Percentiles rank a stretch among this genome's conserved stretches.
These are phyloP conservation scores for Helleia helle DNA, from an alignment of 2,888 invertebrate genomes.

Conservation along the genomic window DNA sequence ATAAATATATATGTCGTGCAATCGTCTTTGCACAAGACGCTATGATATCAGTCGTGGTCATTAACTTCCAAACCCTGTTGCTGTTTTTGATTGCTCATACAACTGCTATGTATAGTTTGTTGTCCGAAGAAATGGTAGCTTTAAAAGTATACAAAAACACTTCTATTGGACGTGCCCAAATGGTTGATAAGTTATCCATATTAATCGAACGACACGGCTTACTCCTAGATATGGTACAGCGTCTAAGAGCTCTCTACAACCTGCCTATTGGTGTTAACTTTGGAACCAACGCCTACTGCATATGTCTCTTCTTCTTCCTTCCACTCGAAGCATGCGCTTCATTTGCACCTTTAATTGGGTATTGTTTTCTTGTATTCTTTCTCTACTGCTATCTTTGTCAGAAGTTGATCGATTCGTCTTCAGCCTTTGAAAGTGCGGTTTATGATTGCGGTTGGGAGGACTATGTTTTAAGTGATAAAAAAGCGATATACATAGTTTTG, in stretches of 20 bases:
- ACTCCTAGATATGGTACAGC: slow-evolving; percentile 31
- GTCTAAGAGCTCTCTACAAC: slow-evolving; percentile 42
- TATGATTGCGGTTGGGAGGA: slow-evolving; percentile 60
- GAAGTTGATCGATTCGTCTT: slow-evolving; percentile 43
- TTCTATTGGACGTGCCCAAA: slow-evolving; percentile 21
- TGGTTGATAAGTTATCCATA: slow-evolving; percentile 30
- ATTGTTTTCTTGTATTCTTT: slow-evolving; percentile 48
- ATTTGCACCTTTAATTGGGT: slow-evolving; percentile 42
- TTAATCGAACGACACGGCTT: slow-evolving; percentile 38
- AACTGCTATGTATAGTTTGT: slow-evolving; percentile 40
- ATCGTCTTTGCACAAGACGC: slow-evolving; percentile 37
- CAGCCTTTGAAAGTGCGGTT: slow-evolving; percentile 42
- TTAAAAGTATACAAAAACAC: slow-evolving; percentile 26
- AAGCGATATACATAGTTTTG: slow-evolving; percentile 41
- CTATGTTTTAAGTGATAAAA: slow-evolving; percentile 40
- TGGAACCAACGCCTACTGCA: slow-evolving; percentile 43
- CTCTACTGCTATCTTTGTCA: slow-evolving; percentile 55
- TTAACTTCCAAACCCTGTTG: slow-evolving; percentile 47
- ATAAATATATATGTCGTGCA: slow-evolving; percentile 36
- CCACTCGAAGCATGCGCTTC: slow-evolving; percentile 39
- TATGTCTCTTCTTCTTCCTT: slow-evolving; percentile 45
- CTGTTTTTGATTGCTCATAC: slow-evolving; percentile 49
- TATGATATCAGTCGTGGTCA: slow-evolving; percentile 30
- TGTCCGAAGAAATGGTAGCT: slow-evolving; percentile 39
- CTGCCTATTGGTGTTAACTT: slow-evolving; percentile 53